Base-by-base conservation (phyloP, 1,140 invertebrate species). In the Caenorhabditis remanei region DNA sequence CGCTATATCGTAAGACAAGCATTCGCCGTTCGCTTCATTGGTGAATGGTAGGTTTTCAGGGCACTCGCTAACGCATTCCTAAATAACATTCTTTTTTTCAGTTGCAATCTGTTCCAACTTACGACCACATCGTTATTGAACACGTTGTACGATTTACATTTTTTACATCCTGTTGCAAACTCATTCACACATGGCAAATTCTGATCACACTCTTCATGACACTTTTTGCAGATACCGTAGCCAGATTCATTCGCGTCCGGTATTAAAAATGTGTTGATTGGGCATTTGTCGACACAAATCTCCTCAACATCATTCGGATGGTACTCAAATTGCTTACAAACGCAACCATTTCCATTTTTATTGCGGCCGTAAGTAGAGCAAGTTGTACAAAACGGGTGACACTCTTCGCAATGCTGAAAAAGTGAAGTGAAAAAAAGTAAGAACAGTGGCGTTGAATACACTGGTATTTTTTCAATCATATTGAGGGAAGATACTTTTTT, bases 131-230 rank as follows among this genome's bases (percentile, higher is more conserved):
- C 71, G 4, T 41, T 46, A 48, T 53, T 82, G 4, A 48, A 40
- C 24, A 41, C 63, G 1, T 58, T 56, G n/a, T 24, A 56, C 14
- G 82, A 58, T 71, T 65, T 67, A 11, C 50, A 65, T 55, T 40
- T 65, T 19, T 3, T 43, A 46, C 82, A 67, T 21, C 61, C 79
- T 19, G 63, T 82, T 43, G 61, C 21, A 8, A 43, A n/a, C 4
- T 9, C 65, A 82, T 82, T 61, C 19, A 16, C 16, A 32, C 86
- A 87, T 6, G 21, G 32, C 41, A 65, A 71, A 21, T 87, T 84
- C 82, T 84, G 86, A 65, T 87, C 86, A 61, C 86, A 87, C 53
- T 58, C 50, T n/a, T 65, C 21, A 53, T 87, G 86, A 85, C 86
- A 87, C 8, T 53, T 41, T 40, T 65, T 61, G 40, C 86, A 87